Base-by-base conservation (phyloP, 2,113 vertebrate species). In the Cromileptes altivelis region DNA sequence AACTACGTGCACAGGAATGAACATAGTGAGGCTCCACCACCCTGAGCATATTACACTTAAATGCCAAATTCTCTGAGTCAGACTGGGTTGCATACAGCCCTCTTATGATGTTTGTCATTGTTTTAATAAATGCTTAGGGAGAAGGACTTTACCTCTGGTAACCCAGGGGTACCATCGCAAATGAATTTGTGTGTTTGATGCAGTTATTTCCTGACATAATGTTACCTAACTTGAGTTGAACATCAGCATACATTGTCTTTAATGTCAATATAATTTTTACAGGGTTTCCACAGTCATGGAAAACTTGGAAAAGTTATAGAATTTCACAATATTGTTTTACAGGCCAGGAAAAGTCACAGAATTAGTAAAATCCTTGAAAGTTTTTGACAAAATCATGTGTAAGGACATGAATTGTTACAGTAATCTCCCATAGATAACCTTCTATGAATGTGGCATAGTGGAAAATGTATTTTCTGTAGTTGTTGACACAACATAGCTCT, bases 81-180 rank as follows among this genome's bases (percentile, higher is more conserved):
- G n/a, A n/a, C 19, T 47, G 17, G 45, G 23, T 21, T 42, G 11
- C 57, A 53, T 27, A n/a, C 53, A 33, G 19, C 7, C 23, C 37
- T 72, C 23, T 7, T 55, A 19, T 50, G 42, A 58, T 67, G 53
- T 37, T 40, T 27, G 45, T 53, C 70, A 73, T 73, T 45, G 62
- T 74, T 74, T 58, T 42, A 61, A 25, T 55, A 21, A 57, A 18
- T 53, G 63, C 17, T 60, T 56, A 27, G 60, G 27, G 7, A 58
- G 55, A 74, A 15, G 7, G n/a, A 68, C n/a, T 30, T 65, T 4
- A n/a, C 57, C 23, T 12, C 33, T 62, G 57, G 12, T 21, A 25
- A 37, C 17, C 8, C 37, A 47, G 23, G 11, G n/a, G 33, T 21
- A 15, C 33, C 15, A 27, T 55, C 4, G 4, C 25, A 9, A 14